A percentile compares a stretch with the other conserved stretches of the same genome.
These are phyloP conservation scores for Drosophila fungiperda DNA, from an alignment of 2,888 invertebrate genomes.

Conservation along the genomic window DNA sequence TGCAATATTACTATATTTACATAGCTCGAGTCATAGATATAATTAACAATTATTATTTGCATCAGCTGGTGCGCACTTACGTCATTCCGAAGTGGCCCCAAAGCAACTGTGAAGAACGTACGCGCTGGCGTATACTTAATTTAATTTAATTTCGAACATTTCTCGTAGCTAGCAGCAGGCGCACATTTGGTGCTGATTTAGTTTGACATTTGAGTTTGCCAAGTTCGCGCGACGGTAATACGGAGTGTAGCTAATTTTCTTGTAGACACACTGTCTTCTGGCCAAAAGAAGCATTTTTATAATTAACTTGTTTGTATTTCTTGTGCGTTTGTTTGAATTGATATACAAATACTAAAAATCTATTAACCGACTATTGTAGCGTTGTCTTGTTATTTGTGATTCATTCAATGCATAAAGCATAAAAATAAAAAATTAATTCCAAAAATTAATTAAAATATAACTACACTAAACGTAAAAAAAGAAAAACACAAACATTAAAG, in stretches of 20 bases:
- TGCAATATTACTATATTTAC: background rate
- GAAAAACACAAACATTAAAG: conserved; percentile 49
- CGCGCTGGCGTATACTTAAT: conserved; percentile 71
- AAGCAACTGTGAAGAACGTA: conserved; percentile 33
- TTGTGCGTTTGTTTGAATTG: conserved; percentile 48
- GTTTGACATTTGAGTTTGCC: conserved; percentile 64
- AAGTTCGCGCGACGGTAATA: conserved; percentile 60
- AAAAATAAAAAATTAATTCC: conserved; percentile 13
- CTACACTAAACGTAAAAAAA: conserved; percentile 36
- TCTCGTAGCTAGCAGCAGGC: conserved; percentile 49
- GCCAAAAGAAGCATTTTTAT: conserved; percentile 35
- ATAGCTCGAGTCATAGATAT: background rate
- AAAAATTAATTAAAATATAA: conserved; percentile 40
- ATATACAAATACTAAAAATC: conserved; percentile 30
- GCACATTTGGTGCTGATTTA: conserved; percentile 61
- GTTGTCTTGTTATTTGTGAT: conserved; percentile 70
- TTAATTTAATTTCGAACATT: conserved; percentile 70
- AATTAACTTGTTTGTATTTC: conserved; percentile 47
- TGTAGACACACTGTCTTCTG: conserved; percentile 46
- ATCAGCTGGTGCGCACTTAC: conserved; percentile 52
- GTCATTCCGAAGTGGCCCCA: conserved; percentile 55
- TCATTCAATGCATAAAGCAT: conserved; percentile 60
- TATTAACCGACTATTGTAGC: conserved; percentile 53
- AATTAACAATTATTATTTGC: conserved; percentile 9
- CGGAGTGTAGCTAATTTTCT: conserved; percentile 21